Percentiles rank a stretch among this genome's conserved stretches.
phyloP scores from a whole-genome alignment of 2,113 vertebrate species.

The Carassius auratus region DNA sequence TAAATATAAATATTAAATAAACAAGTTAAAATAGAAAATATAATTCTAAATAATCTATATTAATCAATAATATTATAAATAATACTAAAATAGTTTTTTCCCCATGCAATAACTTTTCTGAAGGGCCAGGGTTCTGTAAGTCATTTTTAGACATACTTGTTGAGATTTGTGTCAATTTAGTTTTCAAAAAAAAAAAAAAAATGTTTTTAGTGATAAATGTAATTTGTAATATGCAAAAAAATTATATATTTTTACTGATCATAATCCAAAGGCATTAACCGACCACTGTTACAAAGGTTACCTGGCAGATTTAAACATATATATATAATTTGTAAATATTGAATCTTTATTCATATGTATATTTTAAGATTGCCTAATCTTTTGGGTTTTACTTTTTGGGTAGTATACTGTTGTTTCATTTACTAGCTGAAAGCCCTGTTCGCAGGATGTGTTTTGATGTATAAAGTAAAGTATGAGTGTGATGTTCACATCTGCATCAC shows the following conservation, averaged over 20 bases:
- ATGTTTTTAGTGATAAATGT: too few species aligned
- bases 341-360: background rate
- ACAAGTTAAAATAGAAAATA: background rate
- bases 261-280: background rate
- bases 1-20: background rate
- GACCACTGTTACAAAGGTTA: too few species aligned
- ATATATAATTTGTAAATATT: too few species aligned
- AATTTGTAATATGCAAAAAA: too few species aligned
- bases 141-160: background rate
- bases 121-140: background rate
- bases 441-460: background rate
- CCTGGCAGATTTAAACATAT: too few species aligned
- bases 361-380: background rate
- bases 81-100: background rate
- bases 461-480: background rate
- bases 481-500: slow-evolving; percentile 49
- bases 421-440: background rate
- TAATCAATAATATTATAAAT: background rate
- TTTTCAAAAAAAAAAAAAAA: background rate
- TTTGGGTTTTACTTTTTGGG: background rate
- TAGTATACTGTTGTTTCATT: background rate
- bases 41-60: background rate
- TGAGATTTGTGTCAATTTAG: background rate
- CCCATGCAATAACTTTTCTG: background rate
- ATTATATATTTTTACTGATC: background rate